phyloP scores from a whole-genome alignment of 2,888 invertebrate species.

The Andrena marginata region DNA sequence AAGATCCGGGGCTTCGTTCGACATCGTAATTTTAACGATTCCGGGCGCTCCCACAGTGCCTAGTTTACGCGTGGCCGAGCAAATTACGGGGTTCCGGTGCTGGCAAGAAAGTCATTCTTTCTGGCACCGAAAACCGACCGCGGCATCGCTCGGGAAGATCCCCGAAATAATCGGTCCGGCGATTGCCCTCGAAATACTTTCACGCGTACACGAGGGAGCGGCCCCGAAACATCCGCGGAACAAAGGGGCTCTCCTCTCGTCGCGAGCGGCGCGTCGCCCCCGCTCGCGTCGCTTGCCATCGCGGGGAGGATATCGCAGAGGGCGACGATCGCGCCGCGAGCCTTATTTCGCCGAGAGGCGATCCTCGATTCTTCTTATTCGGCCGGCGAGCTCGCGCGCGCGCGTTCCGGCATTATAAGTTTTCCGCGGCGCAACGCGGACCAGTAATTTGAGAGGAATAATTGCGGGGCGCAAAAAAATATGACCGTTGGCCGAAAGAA shows the following conservation, averaged over 20 bases:
- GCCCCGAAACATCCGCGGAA: neutral
- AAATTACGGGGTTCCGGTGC: slow-evolving; percentile 74
- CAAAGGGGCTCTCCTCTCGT: neutral
- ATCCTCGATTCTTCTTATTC: slow-evolving; percentile 52
- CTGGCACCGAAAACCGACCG: slow-evolving; percentile 12
- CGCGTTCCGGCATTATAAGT: slow-evolving; percentile 67
- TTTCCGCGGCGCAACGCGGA: slow-evolving; percentile 76
- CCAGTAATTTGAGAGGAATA: slow-evolving; percentile 81
- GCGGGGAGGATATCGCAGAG: neutral
- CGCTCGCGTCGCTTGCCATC: neutral
- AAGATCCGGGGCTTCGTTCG: slow-evolving; percentile 30
- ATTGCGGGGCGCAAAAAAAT: slow-evolving; percentile 80
- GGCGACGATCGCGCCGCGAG: neutral
- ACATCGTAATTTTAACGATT: slow-evolving; percentile 70
- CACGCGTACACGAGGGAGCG: slow-evolving; percentile 17
- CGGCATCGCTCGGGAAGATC: slow-evolving; percentile 14
- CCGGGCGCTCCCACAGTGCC: slow-evolving; percentile 68
- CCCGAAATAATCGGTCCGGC: slow-evolving; percentile 23
- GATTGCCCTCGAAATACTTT: slow-evolving; percentile 1
- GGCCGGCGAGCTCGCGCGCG: slow-evolving; percentile 42
- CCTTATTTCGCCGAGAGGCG: slow-evolving; percentile 23
- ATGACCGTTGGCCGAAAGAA: slow-evolving; percentile 73
- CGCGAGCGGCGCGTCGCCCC: neutral
- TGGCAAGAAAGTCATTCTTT: slow-evolving; percentile 55
- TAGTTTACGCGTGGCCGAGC: slow-evolving; percentile 73